These are phyloP conservation scores for Onychorhynchus coronatus DNA, from an alignment of 2,113 vertebrate species.

Conservation along the genomic window DNA sequence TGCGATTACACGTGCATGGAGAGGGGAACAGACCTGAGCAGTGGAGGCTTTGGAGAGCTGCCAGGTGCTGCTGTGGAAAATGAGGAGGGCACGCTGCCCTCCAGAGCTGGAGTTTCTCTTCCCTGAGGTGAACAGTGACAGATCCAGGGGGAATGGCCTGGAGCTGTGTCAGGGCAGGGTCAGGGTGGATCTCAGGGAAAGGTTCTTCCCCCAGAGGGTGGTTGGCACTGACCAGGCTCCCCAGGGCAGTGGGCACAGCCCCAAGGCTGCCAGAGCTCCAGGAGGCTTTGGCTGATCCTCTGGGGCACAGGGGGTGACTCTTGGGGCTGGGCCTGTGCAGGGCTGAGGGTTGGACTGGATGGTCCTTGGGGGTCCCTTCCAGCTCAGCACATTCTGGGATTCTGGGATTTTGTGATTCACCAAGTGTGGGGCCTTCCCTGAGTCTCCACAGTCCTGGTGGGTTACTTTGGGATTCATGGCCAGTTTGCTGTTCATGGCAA, in stretches of 20 bases:
- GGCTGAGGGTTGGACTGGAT: no score
- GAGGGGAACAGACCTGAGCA: background rate
- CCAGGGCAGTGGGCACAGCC: no score
- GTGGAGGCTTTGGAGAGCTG: background rate
- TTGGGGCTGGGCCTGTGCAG: no score
- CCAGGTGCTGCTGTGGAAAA: background rate
- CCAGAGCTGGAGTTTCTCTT: background rate
- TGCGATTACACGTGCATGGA: background rate
- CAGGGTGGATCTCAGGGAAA: background rate
- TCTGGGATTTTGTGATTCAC: no score
- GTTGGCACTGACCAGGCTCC: no score
- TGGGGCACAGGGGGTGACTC: no score
- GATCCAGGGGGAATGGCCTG: background rate
- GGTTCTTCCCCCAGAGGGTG: background rate
- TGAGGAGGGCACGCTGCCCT: background rate
- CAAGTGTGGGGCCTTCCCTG: accelerated
- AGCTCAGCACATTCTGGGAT: no score
- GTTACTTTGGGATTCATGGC: background rate
- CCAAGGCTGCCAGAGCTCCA: no score
- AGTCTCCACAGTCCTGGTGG: background rate
- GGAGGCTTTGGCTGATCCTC: no score
- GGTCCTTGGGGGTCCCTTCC: no score
- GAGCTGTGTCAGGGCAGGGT: background rate
- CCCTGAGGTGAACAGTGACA: background rate
- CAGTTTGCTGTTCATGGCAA: background rate